Evolutionary conservation across 1,140 invertebrate species (phyloP), one percentile per base, ranked within the genome.

Genomic region (Aphis craccivora): DNA sequence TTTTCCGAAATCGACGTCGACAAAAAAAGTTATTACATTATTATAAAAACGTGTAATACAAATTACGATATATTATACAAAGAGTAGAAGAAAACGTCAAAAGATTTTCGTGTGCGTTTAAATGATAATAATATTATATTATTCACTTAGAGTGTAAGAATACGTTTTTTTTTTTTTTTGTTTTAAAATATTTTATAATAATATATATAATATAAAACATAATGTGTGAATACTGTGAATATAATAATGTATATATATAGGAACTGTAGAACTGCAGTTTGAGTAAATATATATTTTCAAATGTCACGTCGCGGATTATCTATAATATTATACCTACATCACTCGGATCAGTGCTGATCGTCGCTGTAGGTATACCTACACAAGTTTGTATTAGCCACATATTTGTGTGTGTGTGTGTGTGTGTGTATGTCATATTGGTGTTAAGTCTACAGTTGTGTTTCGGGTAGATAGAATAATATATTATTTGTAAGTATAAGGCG

Each of bases 191-290:
- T 40, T 40, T 25, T 30, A 84, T 84, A 84, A 51, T 51, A 51
- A 30, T 48, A 25, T 87, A 45, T 30, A 83, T 11, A 23, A 18
- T 14, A 51, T 20, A 51, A 84, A 86, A 43, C 40, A 45, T 45
- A 87, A 23, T 87, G 30, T 51, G 51, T 25, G 43, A 45, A 48
- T 87, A 37, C n/a, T 51, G 51, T 25, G 43, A 45, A 48, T 87
- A 37, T 45, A 84, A 23, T 45, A 84, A 25, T 48, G 43, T 87
- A 14, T 86, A 84, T 84, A 83, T 60, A 43, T 88, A 88, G 45
- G 86, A 88, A 88, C 86, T 88, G 86, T 88, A 48, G n/a, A 51
- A 7, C 45, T 88, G 86, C 45, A 51, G 43, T 87, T 87, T 87
- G 51, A 48, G 30, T 88, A 88, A 51, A 88, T 51, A 67, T 67